These are phyloP conservation scores for Erebia aethiops DNA, from an alignment of 2,888 invertebrate species.

Conservation along the genomic window DNA sequence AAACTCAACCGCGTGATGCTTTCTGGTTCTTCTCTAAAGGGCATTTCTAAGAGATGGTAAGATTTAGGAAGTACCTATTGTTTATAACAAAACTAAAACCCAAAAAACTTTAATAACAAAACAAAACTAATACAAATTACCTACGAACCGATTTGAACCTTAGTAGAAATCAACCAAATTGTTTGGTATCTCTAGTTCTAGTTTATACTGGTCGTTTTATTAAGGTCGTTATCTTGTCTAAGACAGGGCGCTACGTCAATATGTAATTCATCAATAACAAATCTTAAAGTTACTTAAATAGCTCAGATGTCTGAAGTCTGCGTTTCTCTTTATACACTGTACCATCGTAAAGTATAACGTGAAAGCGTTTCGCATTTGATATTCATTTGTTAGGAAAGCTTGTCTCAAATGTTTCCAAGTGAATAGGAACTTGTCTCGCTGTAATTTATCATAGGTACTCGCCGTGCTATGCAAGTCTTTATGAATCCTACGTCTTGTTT, in stretches of 20 bases:
- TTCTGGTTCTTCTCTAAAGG: background rate
- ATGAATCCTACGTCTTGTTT: background rate
- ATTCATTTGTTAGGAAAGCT: conserved; percentile 20
- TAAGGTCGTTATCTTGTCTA: too few species aligned
- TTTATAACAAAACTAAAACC: too few species aligned
- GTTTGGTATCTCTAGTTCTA: too few species aligned
- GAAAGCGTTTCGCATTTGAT: conserved; percentile 19
- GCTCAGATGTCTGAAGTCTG: background rate
- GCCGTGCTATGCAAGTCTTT: background rate
- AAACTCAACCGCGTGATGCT: background rate
- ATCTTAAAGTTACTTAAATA: background rate
- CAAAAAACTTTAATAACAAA: too few species aligned
- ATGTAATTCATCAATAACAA: too few species aligned
- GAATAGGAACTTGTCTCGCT: conserved; percentile 17
- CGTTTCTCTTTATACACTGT: background rate
- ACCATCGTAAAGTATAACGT: conserved; percentile 12
- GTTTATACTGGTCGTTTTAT: too few species aligned
- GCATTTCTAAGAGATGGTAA: background rate
- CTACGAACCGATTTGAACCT: too few species aligned
- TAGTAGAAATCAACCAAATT: too few species aligned
- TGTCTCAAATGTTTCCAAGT: conserved; percentile 20
- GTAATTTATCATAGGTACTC: background rate
- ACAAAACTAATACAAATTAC: too few species aligned
- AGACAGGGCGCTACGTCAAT: too few species aligned
- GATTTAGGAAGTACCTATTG: too few species aligned